phyloP scores from a whole-genome alignment of 2,888 invertebrate genomes.

The Agrotis puta region DNA sequence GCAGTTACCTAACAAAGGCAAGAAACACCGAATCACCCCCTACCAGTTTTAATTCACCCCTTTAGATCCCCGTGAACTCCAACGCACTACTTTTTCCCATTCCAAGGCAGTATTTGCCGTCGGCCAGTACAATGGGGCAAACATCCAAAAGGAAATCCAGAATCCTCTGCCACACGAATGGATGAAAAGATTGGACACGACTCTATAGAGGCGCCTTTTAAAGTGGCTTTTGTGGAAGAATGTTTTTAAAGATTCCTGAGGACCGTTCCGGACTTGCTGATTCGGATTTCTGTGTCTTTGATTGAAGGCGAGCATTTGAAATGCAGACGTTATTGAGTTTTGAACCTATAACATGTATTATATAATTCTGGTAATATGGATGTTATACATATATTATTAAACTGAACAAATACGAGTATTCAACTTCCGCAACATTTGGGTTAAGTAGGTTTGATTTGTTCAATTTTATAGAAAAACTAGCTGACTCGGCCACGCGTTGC shows the following conservation, averaged over 20 bases:
- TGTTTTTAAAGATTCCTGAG: slow-evolving; percentile 60
- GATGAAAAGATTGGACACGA: slow-evolving; percentile 66
- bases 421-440: no score
- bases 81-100: slow-evolving; percentile 70
- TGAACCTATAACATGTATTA: neutral
- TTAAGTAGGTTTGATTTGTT: no score
- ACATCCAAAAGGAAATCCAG: slow-evolving; percentile 72
- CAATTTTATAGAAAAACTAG: no score
- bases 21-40: slow-evolving; percentile 40
- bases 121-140: slow-evolving; percentile 74
- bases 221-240: slow-evolving; percentile 60
- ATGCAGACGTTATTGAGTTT: slow-evolving; percentile 22
- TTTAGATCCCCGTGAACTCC: slow-evolving; percentile 53
- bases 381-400: no score
- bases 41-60: slow-evolving; percentile 63
- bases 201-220: slow-evolving; percentile 51
- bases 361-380: no score
- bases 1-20: slow-evolving; percentile 43
- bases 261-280: slow-evolving; percentile 49
- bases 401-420: no score
- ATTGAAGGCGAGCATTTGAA: slow-evolving; percentile 43
- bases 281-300: slow-evolving; percentile 44
- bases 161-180: slow-evolving; percentile 57
- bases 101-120: slow-evolving; percentile 73
- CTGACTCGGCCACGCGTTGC: no score